These are phyloP conservation scores for Pissodes strobi DNA, from an alignment of 1,140 invertebrate genomes.

Conservation along the genomic window DNA sequence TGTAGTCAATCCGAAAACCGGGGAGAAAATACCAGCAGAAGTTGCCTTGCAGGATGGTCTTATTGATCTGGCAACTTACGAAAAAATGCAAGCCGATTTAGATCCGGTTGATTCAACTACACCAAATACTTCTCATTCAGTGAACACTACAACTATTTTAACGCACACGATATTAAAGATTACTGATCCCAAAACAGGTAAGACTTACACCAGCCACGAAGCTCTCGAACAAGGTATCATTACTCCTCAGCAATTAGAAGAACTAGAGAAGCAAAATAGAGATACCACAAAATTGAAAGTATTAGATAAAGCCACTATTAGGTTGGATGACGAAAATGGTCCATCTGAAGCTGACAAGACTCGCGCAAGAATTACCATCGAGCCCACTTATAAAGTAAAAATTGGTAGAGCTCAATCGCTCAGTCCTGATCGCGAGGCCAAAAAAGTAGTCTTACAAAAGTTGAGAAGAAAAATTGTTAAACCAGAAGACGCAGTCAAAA, in stretches of 20 bases:
- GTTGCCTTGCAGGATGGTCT: constrained; percentile 79
- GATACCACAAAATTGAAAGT: constrained; percentile 49
- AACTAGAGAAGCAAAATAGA: constrained; percentile 37
- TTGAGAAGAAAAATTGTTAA: constrained; percentile 74
- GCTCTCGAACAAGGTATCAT: constrained; percentile 62
- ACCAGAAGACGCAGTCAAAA: constrained; percentile 71
- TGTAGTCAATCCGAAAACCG: constrained; percentile 77
- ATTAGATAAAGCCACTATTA: constrained; percentile 49
- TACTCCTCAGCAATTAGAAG: constrained; percentile 52
- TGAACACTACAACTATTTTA: constrained; percentile 12
- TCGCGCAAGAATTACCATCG: constrained; percentile 63
- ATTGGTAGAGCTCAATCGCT: constrained; percentile 64
- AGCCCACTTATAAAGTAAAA: constrained; percentile 70
- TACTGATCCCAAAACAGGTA: constrained; percentile 25
- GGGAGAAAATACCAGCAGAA: constrained; percentile 74
- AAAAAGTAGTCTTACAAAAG: constrained; percentile 76
- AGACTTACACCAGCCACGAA: constrained; percentile 58
- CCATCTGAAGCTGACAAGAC: constrained; percentile 63
- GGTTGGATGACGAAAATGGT: constrained; percentile 53
- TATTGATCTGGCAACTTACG: constrained; percentile 66
- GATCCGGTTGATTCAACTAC: constrained; percentile 15
- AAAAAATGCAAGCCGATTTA: constrained; percentile 60
- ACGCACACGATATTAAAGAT: constrained; percentile 30
- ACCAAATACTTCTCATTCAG: constrained; percentile 16
- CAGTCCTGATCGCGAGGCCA: constrained; percentile 64